A percentile compares a stretch with the other conserved stretches of the same genome.
Conservation (phyloP, 37 sponge, comb jelly and placozoan species). For the Agelas oroides region DNA sequence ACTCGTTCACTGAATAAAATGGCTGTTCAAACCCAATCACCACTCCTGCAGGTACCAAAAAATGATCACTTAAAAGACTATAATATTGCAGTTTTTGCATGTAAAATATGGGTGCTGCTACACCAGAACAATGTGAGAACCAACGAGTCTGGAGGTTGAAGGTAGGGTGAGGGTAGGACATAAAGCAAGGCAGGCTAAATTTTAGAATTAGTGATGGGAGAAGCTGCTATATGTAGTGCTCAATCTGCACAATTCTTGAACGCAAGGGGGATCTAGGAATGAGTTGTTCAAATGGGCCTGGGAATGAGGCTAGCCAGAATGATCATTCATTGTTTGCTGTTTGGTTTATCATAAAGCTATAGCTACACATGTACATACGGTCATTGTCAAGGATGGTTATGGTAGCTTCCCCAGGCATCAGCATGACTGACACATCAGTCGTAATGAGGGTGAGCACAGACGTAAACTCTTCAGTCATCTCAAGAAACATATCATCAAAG, state of each 20-base stretch:
- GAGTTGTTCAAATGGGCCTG: too few relatives aligned
- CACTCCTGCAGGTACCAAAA: background rate
- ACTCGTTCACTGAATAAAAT: background rate
- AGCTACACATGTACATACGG: background rate
- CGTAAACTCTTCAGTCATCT: background rate
- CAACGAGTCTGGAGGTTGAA: too few relatives aligned
- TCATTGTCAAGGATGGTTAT: constrained; percentile 33
- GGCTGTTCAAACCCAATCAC: constrained; percentile 6
- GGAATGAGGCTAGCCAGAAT: too few relatives aligned
- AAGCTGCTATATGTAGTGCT: too few relatives aligned
- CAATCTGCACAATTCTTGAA: too few relatives aligned
- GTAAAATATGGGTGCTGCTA: background rate
- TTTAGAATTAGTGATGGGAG: too few relatives aligned
- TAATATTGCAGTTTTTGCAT: too few relatives aligned
- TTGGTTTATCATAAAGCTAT: background rate
- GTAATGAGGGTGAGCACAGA: background rate
- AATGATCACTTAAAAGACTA: too few relatives aligned
- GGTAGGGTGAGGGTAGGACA: too few relatives aligned
- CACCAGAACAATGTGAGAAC: background rate
- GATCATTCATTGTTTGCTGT: too few relatives aligned
- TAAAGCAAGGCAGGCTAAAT: too few relatives aligned
- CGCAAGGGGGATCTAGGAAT: too few relatives aligned
- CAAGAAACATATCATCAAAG: background rate
- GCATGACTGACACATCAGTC: background rate
- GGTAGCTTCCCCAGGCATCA: background rate